Conservation (phyloP, 2,113 vertebrate species). For the Rhea pennata region DNA sequence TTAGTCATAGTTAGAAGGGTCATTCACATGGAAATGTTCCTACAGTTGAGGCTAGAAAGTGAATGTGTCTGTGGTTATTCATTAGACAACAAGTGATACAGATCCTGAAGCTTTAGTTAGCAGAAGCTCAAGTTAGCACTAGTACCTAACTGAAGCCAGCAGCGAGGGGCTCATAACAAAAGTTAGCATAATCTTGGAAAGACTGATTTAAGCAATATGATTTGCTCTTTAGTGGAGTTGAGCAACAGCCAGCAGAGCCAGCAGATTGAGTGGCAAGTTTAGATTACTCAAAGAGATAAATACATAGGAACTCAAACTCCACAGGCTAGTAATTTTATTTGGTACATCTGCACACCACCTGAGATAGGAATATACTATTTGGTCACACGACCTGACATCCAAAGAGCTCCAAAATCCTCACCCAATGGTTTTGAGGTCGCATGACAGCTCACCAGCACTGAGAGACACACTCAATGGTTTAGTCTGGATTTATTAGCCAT, state of each 20-base stretch:
- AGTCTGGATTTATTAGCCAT: not conserved
- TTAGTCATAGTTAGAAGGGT: not conserved
- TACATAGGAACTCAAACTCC: not conserved
- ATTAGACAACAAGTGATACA: not conserved
- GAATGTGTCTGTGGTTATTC: not conserved
- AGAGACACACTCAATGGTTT: not conserved
- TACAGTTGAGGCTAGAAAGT: not conserved
- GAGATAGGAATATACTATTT: not conserved
- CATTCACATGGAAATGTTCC: not conserved
- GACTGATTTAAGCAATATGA: not conserved
- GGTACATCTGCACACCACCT: accelerated
- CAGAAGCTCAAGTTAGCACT: not conserved
- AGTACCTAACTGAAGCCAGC: not conserved
- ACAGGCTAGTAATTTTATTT: not conserved
- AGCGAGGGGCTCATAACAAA: not conserved
- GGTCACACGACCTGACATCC: not conserved
- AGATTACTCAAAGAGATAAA: not conserved
- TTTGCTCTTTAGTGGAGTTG: not conserved
- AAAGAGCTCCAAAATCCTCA: not conserved
- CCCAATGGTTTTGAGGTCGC: not conserved
- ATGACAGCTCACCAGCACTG: not conserved
- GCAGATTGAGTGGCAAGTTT: not conserved
- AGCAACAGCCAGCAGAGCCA: not conserved
- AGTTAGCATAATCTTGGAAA: not conserved
- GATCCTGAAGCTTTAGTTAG: not conserved